Evolutionary conservation across 2,797 vertebrate species (phyloP).

Genomic region (Ibycter americanus): DNA sequence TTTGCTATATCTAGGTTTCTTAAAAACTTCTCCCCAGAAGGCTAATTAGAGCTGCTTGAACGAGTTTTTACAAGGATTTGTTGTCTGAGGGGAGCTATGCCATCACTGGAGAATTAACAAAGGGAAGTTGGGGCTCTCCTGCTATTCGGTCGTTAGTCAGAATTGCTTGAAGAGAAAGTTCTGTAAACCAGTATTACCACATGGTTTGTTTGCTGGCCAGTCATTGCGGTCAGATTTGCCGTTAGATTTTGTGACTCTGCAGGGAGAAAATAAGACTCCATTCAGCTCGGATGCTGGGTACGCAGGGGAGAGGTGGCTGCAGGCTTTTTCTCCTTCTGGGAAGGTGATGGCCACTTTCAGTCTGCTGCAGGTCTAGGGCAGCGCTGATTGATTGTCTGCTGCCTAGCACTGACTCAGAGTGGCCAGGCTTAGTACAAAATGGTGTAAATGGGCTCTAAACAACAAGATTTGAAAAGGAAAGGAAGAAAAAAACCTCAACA

Average conservation of each 20-base stretch:
- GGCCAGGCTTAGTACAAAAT: not conserved
- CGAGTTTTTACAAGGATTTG: not conserved
- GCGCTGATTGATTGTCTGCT: not conserved
- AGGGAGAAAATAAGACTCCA: not conserved
- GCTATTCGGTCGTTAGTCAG: not conserved
- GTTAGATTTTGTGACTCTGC: not conserved
- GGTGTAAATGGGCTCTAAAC: conserved; percentile 38
- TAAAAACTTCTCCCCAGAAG: not conserved
- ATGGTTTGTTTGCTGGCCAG: not conserved
- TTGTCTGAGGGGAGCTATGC: not conserved
- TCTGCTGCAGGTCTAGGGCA: not conserved
- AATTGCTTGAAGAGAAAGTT: conserved; percentile 5
- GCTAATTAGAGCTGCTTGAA: not conserved
- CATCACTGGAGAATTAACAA: not conserved
- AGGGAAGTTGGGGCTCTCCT: not conserved
- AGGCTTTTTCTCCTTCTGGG: not conserved
- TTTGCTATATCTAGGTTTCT: not conserved
- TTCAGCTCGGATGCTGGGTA: not conserved
- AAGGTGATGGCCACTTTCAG: not conserved
- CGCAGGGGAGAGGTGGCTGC: not conserved
- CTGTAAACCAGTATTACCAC: not conserved
- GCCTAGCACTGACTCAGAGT: not conserved
- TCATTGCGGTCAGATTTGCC: not conserved
- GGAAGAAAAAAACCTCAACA: not conserved
- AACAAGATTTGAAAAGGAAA: conserved; percentile 19